phyloP scores from a whole-genome alignment of 2,797 vertebrate genomes.

The Coracias cyanogaster region DNA sequence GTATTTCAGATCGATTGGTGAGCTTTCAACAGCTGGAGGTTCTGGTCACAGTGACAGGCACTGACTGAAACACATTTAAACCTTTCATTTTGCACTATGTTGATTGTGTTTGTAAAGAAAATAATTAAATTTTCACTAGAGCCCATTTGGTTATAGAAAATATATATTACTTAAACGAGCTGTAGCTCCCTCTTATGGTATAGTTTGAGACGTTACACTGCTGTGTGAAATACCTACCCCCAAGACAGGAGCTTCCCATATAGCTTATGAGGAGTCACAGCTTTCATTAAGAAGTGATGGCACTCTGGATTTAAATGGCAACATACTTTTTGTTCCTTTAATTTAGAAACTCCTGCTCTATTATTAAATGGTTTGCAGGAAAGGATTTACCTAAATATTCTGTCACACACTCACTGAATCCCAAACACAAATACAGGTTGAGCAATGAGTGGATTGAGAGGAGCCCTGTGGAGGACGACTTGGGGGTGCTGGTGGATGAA shows the following conservation, averaged over 20 bases:
- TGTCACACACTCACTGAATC: background rate
- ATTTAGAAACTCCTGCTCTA: background rate
- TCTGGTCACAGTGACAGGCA: background rate
- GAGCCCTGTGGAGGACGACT: no score
- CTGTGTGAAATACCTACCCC: background rate
- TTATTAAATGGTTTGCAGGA: background rate
- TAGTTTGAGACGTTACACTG: no score
- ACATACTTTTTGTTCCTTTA: background rate
- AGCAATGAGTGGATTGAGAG: no score
- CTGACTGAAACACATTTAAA: background rate
- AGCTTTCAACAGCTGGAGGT: no score
- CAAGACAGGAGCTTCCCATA: background rate
- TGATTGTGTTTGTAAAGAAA: no score
- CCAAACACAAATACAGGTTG: no score
- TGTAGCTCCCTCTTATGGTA: background rate
- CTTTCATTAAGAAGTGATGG: background rate
- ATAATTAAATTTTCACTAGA: no score
- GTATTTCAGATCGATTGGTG: conserved; percentile 77
- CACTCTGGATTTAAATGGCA: background rate
- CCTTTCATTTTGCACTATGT: background rate
- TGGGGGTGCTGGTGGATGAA: no score
- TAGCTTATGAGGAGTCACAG: background rate
- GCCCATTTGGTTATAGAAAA: no score
- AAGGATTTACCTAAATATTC: background rate
- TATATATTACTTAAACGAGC: background rate